Percentiles rank a stretch among this genome's conserved stretches.
phyloP scores from a whole-genome alignment of 92 coral and sea anemone genomes.

The Phenganax subtilis region DNA sequence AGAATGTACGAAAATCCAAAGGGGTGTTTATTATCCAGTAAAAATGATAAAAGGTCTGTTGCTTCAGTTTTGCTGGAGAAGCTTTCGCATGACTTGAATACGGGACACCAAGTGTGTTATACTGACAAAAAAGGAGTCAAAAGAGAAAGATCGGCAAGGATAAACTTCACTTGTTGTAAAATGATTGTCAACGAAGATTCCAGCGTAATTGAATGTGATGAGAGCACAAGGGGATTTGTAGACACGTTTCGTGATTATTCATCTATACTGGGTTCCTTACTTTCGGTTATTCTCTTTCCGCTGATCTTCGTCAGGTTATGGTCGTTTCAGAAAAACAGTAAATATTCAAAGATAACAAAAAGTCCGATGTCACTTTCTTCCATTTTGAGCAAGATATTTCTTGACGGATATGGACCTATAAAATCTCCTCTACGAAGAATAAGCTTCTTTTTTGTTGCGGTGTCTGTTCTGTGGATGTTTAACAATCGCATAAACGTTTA shows the following conservation, averaged over 20 bases:
- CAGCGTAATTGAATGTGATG: neutral
- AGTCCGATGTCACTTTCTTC: constrained; percentile 22
- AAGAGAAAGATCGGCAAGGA: neutral
- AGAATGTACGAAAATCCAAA: neutral
- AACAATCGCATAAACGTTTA: too few species aligned
- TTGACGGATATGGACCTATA: constrained; percentile 9
- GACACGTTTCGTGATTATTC: neutral
- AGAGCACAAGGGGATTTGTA: neutral
- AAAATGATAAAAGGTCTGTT: neutral
- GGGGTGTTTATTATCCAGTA: neutral
- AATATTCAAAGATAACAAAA: neutral
- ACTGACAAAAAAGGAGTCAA: neutral
- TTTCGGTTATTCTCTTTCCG: neutral
- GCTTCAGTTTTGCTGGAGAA: neutral
- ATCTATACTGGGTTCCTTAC: neutral
- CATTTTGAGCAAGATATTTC: neutral
- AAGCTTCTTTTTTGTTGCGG: neutral
- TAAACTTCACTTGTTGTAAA: neutral
- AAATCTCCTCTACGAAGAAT: neutral
- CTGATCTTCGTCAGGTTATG: neutral
- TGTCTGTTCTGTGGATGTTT: neutral
- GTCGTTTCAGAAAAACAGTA: neutral
- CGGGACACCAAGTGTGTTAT: constrained; percentile 7
- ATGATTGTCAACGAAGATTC: neutral
- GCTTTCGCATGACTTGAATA: neutral